phyloP scores from a whole-genome alignment of 2,888 invertebrate genomes.

The Aleiodes alternator region DNA sequence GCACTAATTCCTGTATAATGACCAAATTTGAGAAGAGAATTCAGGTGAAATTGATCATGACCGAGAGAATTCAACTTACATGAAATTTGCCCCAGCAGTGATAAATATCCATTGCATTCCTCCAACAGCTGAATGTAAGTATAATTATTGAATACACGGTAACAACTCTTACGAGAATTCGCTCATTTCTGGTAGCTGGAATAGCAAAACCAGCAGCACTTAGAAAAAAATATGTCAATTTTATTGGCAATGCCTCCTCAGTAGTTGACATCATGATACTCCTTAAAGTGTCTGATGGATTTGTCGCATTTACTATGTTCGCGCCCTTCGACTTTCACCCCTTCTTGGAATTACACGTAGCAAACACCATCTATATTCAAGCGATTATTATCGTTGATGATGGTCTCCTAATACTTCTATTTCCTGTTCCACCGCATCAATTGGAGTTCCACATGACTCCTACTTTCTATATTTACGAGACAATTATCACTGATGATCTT shows the following conservation, averaged over 20 bases:
- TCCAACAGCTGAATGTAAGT: background rate
- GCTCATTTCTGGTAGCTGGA: background rate
- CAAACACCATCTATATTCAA: too few species aligned
- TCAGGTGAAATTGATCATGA: background rate
- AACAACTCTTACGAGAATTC: background rate
- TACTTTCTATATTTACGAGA: too few species aligned
- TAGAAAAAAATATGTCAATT: conserved; percentile 14
- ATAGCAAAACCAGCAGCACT: conserved; percentile 3
- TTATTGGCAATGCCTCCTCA: background rate
- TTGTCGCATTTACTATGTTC: too few species aligned
- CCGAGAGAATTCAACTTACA: background rate
- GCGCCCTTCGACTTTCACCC: too few species aligned
- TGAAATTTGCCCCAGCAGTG: conserved; percentile 11
- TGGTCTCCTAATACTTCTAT: too few species aligned
- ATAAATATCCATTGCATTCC: background rate
- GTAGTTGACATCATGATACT: background rate
- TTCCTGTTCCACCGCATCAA: too few species aligned
- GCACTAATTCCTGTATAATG: background rate
- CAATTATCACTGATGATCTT: too few species aligned
- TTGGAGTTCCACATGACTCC: too few species aligned
- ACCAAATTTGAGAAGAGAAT: background rate
- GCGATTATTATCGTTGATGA: too few species aligned
- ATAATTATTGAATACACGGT: background rate
- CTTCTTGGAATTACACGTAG: too few species aligned
- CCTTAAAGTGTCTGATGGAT: background rate